A percentile compares a stretch with the other conserved stretches of the same genome.
phyloP scores from a whole-genome alignment of 2,797 vertebrate genomes.

The Notolepis coatsorum region DNA sequence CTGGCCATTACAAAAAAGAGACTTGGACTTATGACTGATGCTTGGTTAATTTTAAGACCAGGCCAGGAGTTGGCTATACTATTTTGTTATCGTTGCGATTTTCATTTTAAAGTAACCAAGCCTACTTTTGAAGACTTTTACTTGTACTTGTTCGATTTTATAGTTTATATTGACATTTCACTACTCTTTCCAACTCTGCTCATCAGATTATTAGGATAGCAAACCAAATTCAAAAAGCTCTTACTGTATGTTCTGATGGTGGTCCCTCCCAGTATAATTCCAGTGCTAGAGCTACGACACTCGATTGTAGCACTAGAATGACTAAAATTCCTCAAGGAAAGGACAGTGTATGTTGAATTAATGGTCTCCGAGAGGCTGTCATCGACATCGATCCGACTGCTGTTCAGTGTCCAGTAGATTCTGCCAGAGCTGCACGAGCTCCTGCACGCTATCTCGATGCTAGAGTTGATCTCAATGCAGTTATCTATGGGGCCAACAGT shows the following conservation, averaged over 20 bases:
- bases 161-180: background rate
- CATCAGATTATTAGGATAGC: background rate
- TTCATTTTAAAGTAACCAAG: no score
- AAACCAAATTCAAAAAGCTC: background rate
- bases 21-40: no score
- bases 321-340: conserved; percentile 59
- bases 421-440: conserved; percentile 30
- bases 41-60: no score
- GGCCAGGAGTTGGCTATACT: no score
- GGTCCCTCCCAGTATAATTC: conserved; percentile 54
- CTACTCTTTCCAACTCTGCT: no score
- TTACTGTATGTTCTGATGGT: conserved; percentile 65
- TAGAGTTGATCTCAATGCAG: conserved; percentile 51
- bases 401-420: conserved; percentile 63
- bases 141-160: no score
- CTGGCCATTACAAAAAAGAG: no score
- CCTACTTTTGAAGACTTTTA: no score
- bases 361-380: conserved; percentile 25
- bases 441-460: conserved; percentile 37
- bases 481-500: conserved; percentile 49
- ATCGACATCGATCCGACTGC: fast-evolving
- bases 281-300: conserved; percentile 32
- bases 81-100: no score
- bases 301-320: conserved; percentile 5
- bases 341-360: conserved; percentile 45